Evolutionary conservation across 2,888 invertebrate genomes (phyloP), one percentile per base, ranked within the genome.

Genomic region (Doris montereyensis): DNA sequence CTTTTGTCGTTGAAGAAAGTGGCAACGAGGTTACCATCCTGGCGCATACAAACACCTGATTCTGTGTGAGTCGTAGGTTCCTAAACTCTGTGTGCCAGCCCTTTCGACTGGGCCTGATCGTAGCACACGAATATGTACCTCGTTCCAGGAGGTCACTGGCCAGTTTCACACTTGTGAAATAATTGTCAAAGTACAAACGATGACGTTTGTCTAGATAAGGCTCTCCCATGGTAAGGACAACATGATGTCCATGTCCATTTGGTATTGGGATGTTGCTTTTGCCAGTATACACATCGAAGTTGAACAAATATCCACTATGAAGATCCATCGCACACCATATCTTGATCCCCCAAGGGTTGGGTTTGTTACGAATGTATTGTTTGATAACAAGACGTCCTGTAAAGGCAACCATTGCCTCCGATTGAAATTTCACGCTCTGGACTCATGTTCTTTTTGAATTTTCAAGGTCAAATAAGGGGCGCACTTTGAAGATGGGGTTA

Each of bases 291-390:
- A 79, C 75, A 10, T 71, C 52, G 34, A 79, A 79, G 30, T 76
- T 57, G n/a, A 79, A 30, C 28, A 79, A 34, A 30, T 79, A 79
- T 21, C 76, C 75, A 41, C 58, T 70, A 1, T 30, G n/a, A 2
- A 62, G 60, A 21, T 79, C 79, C 4, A 71, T 70, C 8, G 32
- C n/a, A 41, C 79, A 79, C 79, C 79, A 79, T 0, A 79, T n/a
- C 41, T 68, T 79, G 32, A 79, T 30, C 2, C 79, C 79, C 79
- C 79, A 79, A 8, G 79, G 79, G 10, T 68, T 75, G 1, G 79
- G 79, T 32, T 71, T 79, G 4, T 24, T 58, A 32, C 71, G 70
- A 60, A 71, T 77, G 21, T 72, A 62, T 58, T 77, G 77, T 17
- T 77, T 77, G 77, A 77, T 74, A 32, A 8, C n/a, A 3, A 78